These are phyloP conservation scores for Apostichopus japonicus DNA, from an alignment of 35 echinoderm and acorn worm species.

Conservation along the genomic window DNA sequence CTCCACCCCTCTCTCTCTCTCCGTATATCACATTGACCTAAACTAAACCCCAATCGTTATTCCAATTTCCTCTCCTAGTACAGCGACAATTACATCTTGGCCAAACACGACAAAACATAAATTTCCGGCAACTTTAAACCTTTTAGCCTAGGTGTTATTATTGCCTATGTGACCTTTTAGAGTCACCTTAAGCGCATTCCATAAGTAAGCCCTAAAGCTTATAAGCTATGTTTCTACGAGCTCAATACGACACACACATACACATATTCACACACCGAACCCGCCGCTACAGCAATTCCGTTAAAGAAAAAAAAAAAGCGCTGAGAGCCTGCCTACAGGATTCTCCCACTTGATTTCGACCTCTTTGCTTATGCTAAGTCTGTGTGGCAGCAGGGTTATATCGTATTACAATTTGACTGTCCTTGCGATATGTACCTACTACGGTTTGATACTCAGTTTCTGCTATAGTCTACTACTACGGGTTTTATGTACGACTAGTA, in stretches of 20 bases:
- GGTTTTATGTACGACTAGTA: conserved; percentile 23
- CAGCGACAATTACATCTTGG: not conserved
- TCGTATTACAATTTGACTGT: conserved; percentile 22
- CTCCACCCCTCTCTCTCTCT: not conserved
- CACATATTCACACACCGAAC: too few species aligned
- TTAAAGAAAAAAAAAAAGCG: too few species aligned
- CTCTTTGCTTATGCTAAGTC: conserved; percentile 40
- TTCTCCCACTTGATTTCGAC: conserved; percentile 14
- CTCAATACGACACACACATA: not conserved
- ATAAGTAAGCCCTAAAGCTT: conserved; percentile 45
- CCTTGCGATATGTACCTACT: conserved; percentile 5
- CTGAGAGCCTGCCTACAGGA: conserved; percentile 18
- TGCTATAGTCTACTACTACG: not conserved
- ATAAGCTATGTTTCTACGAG: not conserved
- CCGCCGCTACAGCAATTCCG: too few species aligned
- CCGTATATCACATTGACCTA: not conserved
- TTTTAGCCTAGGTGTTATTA: not conserved
- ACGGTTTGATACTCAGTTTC: not conserved
- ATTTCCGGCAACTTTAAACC: conserved; percentile 40
- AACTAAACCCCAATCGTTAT: not conserved
- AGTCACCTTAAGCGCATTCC: conserved; percentile 47
- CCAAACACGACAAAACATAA: not conserved
- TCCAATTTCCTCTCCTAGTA: not conserved
- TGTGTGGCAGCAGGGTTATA: conserved; percentile 32
- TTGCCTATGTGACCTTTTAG: conserved; percentile 15